Conservation (phyloP, 37 sponge, comb jelly and placozoan genomes). For the Aplysina aerophoba region DNA sequence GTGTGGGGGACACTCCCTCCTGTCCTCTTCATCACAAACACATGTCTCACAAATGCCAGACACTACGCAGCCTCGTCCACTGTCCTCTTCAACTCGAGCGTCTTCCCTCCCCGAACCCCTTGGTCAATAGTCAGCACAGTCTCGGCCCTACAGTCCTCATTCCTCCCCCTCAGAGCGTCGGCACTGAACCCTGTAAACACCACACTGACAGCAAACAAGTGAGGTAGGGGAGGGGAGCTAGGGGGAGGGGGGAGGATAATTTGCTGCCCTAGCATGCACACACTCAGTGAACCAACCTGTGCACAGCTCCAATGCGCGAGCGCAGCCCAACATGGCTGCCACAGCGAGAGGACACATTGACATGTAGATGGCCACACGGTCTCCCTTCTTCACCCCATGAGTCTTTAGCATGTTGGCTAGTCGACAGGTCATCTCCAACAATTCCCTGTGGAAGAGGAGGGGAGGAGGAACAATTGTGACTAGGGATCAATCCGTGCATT, state of each 20-base stretch:
- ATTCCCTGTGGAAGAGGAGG: conserved; percentile 54
- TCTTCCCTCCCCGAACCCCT: conserved; percentile 89
- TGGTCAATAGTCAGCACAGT: conserved; percentile 89
- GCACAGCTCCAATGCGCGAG: conserved; percentile 91
- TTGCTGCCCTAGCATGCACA: too few relatives aligned
- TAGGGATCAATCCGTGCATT: too few relatives aligned
- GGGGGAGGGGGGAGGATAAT: too few relatives aligned
- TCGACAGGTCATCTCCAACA: conserved; percentile 85
- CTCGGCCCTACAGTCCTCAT: conserved; percentile 70
- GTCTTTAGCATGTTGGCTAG: conserved; percentile 86
- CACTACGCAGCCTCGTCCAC: conserved; percentile 87
- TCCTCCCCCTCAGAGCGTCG: conserved; percentile 81
- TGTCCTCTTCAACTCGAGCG: conserved; percentile 84
- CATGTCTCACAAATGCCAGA: conserved; percentile 66
- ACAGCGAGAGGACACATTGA: conserved; percentile 82
- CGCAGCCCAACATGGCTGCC: conserved; percentile 92
- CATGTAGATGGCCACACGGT: conserved; percentile 92
- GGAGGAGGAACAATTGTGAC: too few relatives aligned
- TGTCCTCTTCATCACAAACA: conserved; percentile 85
- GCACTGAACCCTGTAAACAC: conserved; percentile 99
- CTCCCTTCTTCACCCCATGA: conserved; percentile 90
- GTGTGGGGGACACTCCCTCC: conserved; percentile 65
- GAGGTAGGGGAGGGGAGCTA: too few relatives aligned
- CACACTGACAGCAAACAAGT: too few relatives aligned
- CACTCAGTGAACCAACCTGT: too few relatives aligned